These are phyloP conservation scores for Sogatella furcifera DNA, from an alignment of 1,140 invertebrate species.

Conservation along the genomic window DNA sequence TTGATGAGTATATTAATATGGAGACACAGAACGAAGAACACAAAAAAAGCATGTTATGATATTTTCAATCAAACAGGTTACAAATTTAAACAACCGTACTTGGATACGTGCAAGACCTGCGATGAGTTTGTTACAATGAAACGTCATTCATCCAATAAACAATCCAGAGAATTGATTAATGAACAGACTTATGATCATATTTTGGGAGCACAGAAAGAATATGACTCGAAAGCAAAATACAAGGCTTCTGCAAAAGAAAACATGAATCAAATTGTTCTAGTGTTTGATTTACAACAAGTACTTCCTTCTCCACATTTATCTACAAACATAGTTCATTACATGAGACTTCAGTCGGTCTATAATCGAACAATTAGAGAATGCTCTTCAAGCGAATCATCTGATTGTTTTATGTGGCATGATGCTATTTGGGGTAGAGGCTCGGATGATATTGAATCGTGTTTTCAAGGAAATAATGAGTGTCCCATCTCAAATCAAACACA, in stretches of 20 bases:
- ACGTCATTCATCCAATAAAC: background rate
- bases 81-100: background rate
- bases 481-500: background rate
- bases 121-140: background rate
- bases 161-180: background rate
- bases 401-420: conserved; percentile 6
- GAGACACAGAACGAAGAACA: background rate
- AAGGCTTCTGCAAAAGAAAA: background rate
- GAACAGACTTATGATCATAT: background rate
- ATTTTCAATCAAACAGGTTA: background rate
- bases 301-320: background rate
- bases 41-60: background rate
- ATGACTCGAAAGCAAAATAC: background rate
- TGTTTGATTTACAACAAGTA: background rate
- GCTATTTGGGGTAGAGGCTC: background rate
- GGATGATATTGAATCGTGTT: conserved; percentile 7
- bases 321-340: background rate
- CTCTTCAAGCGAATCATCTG: background rate
- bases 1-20: background rate
- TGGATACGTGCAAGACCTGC: background rate
- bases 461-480: background rate
- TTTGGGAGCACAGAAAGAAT: background rate
- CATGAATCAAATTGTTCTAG: background rate
- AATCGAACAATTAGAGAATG: conserved; percentile 1
- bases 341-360: background rate